Evolutionary conservation across 2,797 vertebrate species (phyloP).

Genomic region (Melanotaenia parkinsoni): DNA sequence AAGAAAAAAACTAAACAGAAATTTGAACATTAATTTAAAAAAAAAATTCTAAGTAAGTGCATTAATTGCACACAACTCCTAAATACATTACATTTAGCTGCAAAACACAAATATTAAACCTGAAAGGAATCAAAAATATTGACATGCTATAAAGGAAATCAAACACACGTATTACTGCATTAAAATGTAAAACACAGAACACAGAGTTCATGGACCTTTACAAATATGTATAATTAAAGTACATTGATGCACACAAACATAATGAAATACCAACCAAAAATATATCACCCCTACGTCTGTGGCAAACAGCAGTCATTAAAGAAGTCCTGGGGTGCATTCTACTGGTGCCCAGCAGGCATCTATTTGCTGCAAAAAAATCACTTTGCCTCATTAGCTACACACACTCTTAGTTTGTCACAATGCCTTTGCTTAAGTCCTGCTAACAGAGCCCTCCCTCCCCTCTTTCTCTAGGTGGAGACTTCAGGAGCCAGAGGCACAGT

Average conservation of each 20-base stretch:
- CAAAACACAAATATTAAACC: background rate
- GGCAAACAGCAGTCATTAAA: conserved; percentile 69
- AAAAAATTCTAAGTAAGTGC: background rate
- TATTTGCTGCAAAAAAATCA: conserved; percentile 78
- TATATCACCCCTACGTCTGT: conserved; percentile 74
- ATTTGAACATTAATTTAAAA: conserved; percentile 55
- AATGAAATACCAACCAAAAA: conserved; percentile 69
- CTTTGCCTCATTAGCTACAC: conserved; percentile 86
- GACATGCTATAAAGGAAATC: background rate
- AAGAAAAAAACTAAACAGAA: conserved; percentile 2
- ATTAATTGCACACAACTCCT: background rate
- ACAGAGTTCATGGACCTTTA: conserved; percentile 2
- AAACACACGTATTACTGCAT: background rate
- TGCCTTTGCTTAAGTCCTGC: conserved; percentile 81
- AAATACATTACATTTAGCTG: background rate
- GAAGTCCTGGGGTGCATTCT: conserved; percentile 76
- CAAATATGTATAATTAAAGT: conserved; percentile 14
- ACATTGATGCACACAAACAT: conserved; percentile 30
- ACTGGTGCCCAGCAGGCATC: conserved; percentile 74
- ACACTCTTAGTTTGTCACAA: conserved; percentile 86
- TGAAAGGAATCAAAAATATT: background rate
- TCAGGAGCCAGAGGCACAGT: conserved; percentile 80
- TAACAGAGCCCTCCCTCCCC: conserved; percentile 70
- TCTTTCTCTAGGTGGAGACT: conserved; percentile 79
- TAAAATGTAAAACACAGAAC: background rate